Conservation (phyloP, 2,113 vertebrate species). For the Zootoca vivipara region DNA sequence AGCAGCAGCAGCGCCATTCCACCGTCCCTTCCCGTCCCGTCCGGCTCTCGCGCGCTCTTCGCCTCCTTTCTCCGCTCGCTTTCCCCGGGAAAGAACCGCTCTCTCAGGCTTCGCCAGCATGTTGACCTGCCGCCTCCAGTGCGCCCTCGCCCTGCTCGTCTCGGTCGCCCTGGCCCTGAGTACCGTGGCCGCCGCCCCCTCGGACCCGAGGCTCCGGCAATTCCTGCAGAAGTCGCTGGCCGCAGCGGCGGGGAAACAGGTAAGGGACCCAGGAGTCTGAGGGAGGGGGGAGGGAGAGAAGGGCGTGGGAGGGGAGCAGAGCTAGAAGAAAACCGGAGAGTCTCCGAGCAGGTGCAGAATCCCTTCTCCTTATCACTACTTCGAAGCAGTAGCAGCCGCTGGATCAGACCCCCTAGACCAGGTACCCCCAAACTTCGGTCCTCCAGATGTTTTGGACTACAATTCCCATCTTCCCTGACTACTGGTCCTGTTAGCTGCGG, state of each 20-base stretch:
- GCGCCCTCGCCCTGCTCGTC: conserved; percentile 84
- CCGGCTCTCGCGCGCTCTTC: background rate
- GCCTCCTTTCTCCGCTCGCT: conserved; percentile 26
- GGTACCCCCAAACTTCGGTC: no score
- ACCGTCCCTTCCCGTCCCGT: background rate
- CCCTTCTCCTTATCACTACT: background rate
- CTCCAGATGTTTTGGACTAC: no score
- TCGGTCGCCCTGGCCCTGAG: conserved; percentile 85
- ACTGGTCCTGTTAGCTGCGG: no score
- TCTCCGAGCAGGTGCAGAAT: background rate
- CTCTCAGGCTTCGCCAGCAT: conserved; percentile 64
- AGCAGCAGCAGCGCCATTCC: background rate
- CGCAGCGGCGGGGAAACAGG: conserved; percentile 88
- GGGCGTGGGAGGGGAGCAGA: background rate
- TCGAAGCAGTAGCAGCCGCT: no score
- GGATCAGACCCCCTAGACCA: no score
- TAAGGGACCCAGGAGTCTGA: conserved; percentile 47
- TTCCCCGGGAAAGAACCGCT: conserved; percentile 23
- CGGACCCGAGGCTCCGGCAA: conserved; percentile 90
- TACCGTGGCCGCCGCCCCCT: conserved; percentile 84
- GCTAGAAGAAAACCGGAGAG: background rate
- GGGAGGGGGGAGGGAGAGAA: rapidly evolving
- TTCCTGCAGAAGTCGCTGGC: conserved; percentile 90
- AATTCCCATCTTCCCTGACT: no score
- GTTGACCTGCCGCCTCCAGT: conserved; percentile 85